A percentile compares a stretch with the other conserved stretches of the same genome.
phyloP scores from a whole-genome alignment of 2,888 invertebrate genomes.

The Polydrusus cervinus region DNA sequence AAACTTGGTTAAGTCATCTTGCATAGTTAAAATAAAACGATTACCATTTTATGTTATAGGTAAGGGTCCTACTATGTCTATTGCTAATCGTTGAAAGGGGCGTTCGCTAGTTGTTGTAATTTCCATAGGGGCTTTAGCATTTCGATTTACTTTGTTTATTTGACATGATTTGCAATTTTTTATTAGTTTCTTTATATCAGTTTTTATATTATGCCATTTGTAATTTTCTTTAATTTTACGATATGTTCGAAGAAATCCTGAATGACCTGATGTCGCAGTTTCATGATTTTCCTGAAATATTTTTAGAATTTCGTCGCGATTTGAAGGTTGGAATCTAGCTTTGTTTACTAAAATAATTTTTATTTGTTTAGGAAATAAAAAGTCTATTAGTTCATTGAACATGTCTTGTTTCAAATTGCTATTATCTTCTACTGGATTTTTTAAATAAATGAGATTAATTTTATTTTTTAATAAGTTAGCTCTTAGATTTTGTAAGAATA shows the following conservation, averaged over 20 bases:
- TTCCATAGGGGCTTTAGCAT: slow-evolving; percentile 61
- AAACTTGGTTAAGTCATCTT: slow-evolving; percentile 55
- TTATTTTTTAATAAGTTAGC: slow-evolving; percentile 24
- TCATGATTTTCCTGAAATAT: slow-evolving; percentile 58
- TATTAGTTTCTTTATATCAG: slow-evolving; percentile 45
- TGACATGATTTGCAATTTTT: slow-evolving; percentile 57
- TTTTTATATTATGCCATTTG: slow-evolving; percentile 50
- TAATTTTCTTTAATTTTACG: slow-evolving; percentile 55
- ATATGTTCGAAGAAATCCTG: slow-evolving; percentile 44
- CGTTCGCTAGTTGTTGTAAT: slow-evolving; percentile 60
- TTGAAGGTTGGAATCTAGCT: slow-evolving; percentile 39
- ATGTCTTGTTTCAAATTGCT: slow-evolving; percentile 39
- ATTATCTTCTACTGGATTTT: slow-evolving; percentile 33
- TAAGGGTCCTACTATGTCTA: slow-evolving; percentile 63
- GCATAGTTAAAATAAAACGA: slow-evolving; percentile 60
- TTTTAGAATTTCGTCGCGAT: slow-evolving; percentile 27
- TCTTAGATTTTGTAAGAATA: slow-evolving; percentile 28
- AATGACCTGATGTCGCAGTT: slow-evolving; percentile 53
- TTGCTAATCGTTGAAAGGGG: slow-evolving; percentile 61
- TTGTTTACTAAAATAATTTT: slow-evolving; percentile 54
- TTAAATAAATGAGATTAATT: slow-evolving; percentile 40
- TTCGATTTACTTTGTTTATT: slow-evolving; percentile 57
- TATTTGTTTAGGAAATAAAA: slow-evolving; percentile 50
- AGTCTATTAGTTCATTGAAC: slow-evolving; percentile 37
- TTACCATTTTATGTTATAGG: slow-evolving; percentile 58